Evolutionary conservation across 2,113 vertebrate genomes (phyloP).

Genomic region (Podarcis raffonei): DNA sequence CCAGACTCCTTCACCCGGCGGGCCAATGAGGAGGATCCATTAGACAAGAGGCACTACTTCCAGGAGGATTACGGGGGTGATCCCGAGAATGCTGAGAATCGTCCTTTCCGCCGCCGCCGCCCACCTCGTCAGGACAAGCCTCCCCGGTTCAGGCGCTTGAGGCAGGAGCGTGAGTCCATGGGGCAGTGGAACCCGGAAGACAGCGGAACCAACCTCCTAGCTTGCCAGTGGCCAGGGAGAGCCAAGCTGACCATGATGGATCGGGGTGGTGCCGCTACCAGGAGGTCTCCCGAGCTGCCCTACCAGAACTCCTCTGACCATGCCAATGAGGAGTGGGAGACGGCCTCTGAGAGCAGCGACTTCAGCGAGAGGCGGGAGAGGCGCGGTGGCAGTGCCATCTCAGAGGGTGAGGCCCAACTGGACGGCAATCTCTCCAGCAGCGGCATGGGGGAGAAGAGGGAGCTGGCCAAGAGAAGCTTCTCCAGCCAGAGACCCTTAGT

Average conservation of each 20-base stretch:
- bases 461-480: constrained; percentile 95
- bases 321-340: constrained; percentile 94
- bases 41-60: constrained; percentile 81
- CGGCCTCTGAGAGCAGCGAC: constrained; percentile 94
- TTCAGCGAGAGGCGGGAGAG: constrained; percentile 91
- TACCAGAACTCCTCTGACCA: constrained; percentile 84
- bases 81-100: constrained; percentile 85
- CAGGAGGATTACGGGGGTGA: constrained; percentile 82
- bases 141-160: constrained; percentile 90
- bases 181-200: constrained; percentile 90
- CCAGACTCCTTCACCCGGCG: constrained; percentile 79
- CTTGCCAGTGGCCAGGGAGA: constrained; percentile 84
- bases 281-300: constrained; percentile 74
- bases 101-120: constrained; percentile 87
- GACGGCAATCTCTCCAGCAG: constrained; percentile 78
- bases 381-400: constrained; percentile 59
- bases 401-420: constrained; percentile 75
- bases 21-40: constrained; percentile 82
- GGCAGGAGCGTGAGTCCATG: constrained; percentile 85
- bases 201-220: constrained; percentile 79
- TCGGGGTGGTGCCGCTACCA: constrained; percentile 74
- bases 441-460: constrained; percentile 87
- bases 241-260: constrained; percentile 76
- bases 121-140: constrained; percentile 97
- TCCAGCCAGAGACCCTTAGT: constrained; percentile 93